phyloP scores from a whole-genome alignment of 2,113 vertebrate species.

The Brachyhypopomus occidentalis region DNA sequence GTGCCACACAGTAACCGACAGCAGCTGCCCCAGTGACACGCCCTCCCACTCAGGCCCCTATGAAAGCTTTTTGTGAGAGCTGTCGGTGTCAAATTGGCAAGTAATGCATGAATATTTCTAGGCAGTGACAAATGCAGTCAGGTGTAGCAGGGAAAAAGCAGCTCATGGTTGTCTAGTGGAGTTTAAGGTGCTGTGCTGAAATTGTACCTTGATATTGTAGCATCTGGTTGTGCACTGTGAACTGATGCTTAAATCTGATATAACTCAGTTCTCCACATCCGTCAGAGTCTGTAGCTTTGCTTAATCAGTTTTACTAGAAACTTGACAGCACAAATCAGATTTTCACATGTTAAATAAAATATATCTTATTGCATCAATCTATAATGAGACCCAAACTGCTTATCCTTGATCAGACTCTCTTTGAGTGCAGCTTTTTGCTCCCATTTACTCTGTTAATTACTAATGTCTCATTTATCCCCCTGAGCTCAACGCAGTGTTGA shows the following conservation, averaged over 20 bases:
- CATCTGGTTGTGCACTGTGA: no score
- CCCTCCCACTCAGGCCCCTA: neutral
- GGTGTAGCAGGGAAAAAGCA: neutral
- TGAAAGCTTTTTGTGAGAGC: neutral
- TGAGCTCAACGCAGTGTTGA: neutral
- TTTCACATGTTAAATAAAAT: neutral
- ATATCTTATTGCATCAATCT: neutral
- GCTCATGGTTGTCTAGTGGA: neutral
- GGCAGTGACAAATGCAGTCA: neutral
- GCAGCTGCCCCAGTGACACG: neutral
- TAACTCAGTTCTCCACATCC: no score
- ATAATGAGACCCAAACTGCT: neutral
- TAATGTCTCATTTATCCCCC: neutral
- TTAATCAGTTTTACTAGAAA: neutral
- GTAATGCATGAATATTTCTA: neutral
- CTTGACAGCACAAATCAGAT: neutral
- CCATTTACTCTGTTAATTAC: neutral
- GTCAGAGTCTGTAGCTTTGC: neutral
- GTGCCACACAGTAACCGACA: slow-evolving; percentile 1
- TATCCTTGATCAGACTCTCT: neutral
- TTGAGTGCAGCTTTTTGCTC: neutral
- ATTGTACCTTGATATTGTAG: neutral
- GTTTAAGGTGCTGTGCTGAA: neutral
- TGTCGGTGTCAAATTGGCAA: slow-evolving; percentile 14
- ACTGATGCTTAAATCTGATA: no score